Base-by-base conservation (phyloP, 2,797 vertebrate species). In the Alcedo atthis region DNA sequence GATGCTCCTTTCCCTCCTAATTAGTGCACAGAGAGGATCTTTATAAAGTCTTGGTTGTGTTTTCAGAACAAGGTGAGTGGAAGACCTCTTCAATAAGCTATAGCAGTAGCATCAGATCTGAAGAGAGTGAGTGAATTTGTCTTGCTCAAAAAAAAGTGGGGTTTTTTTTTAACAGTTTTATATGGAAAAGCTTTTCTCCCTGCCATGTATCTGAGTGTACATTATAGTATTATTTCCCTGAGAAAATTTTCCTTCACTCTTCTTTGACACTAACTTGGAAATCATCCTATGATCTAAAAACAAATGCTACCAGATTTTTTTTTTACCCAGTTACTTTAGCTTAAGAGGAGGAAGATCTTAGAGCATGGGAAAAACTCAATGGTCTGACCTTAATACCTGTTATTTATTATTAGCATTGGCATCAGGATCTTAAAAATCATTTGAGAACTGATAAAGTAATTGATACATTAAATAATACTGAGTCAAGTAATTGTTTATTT, bases 401-500 rank as follows among this genome's bases (percentile, higher is more conserved):
- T 88, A 89, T 20, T 84, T 46, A 80, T 92, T 94, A 91, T 46
- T 93, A 42, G 85, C 87, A 90, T 95, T 91, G 90, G 69, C 63
- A 91, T 64, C 85, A 91, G 80, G 89, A 80, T 70, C 73, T 74
- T 62, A 63, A 82, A 90, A 88, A 76, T 81, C 83, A 83, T 94
- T 94, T 92, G 53, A 71, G 74, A 94, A 80, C 66, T 74, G 74
- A 80, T 51, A 59, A 94, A 93, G 74, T 85, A 93, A 75, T 95
- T 91, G 46, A 64, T 85, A 35, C 2, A 71, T 89, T 88, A 94
- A 95, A 81, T 85, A 95, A 87, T 85, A 91, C 84, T 82, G 67
- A 87, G 91, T 95, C 95, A 92, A 91, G 54, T 89, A 92, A 80
- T 78, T 94, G 59, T 81, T 89, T 85, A 35, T 81, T 93, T 90